Percentiles rank a stretch among this genome's conserved stretches.
Evolutionary conservation across 2,797 vertebrate genomes (phyloP).

Genomic region (Coracias cyanogaster): DNA sequence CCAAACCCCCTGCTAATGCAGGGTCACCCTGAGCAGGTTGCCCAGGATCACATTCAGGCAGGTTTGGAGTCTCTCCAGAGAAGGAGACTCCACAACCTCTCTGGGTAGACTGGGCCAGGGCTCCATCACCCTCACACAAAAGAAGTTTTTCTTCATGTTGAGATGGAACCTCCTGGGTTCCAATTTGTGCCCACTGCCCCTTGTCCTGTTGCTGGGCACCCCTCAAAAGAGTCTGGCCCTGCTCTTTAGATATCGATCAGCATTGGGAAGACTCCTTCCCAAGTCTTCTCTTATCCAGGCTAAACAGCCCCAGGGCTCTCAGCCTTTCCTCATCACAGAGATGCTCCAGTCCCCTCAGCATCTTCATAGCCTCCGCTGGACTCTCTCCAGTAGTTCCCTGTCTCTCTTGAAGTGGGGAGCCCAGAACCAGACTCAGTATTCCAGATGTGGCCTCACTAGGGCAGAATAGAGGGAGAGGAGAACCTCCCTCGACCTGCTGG

Average conservation of each 20-base stretch:
- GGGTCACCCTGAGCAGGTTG: not conserved
- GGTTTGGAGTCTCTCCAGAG: too few relatives aligned
- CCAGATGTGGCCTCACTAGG: too few relatives aligned
- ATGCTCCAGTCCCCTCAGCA: not conserved
- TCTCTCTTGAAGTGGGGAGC: not conserved
- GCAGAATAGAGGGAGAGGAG: too few relatives aligned
- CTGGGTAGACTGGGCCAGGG: too few relatives aligned
- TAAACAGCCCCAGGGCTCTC: not conserved
- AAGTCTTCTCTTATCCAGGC: not conserved
- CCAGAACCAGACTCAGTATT: not conserved
- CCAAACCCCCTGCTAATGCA: not conserved
- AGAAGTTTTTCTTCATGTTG: too few relatives aligned
- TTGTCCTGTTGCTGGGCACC: not conserved
- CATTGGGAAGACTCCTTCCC: not conserved
- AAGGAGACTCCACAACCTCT: too few relatives aligned
- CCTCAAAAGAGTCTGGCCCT: not conserved
- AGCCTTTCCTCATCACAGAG: not conserved
- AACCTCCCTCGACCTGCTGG: too few relatives aligned
- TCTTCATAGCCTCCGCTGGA: not conserved
- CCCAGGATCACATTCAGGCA: not conserved
- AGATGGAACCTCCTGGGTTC: too few relatives aligned
- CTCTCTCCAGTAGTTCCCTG: not conserved
- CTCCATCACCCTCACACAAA: too few relatives aligned
- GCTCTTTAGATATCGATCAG: not conserved
- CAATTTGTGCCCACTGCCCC: not conserved